Evolutionary conservation across 1,140 invertebrate species (phyloP), one percentile per base, ranked within the genome.

Genomic region (Coptotermes formosanus): DNA sequence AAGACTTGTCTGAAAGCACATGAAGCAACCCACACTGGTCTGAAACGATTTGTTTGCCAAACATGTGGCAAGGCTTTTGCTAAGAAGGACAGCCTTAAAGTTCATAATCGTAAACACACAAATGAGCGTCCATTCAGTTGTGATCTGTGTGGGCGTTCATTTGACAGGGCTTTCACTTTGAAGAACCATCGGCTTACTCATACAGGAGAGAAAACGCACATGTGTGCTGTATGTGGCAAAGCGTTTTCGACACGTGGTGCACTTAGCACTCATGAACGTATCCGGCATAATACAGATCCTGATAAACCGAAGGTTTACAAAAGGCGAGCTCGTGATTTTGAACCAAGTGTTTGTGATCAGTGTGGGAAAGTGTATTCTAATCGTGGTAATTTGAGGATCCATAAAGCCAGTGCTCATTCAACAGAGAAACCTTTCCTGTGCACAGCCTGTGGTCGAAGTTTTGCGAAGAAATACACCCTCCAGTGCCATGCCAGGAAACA

Each of bases 101-200:
- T 87, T 48, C 88, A 88, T 83, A 88, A 87, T 86, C 64, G 87
- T 38, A 59, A 86, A 14, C 88, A 88, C 48, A 88, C 86, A n/a
- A 87, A 87, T 11, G 87, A 87, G 59, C 82, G 86, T n/a, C 87
- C 87, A 23, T 88, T 88, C 85, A 85, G 48, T 25, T 88, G 88
- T 85, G 91, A 93, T 45, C 88, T 92, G 16, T 94, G 94, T 89
- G 89, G 91, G 21, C 90, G 91, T 43, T 88, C 90, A 43, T 95
- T 95, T 90, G 94, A 93, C 1, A 92, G 92, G 88, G 91, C 90
- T 8, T 92, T 92, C 88, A 92, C 92, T 88, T 89, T 92, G 84
- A 92, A 92, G 87, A 91, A 92, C 43, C 92, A 93, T 87, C 91
- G 90, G 89, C 48, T 82, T 44, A 84, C 82, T 43, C 48, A 86